Evolutionary conservation across 2,888 invertebrate genomes (phyloP), one percentile per base, ranked within the genome.

Genomic region (Adelognathus sp.): DNA sequence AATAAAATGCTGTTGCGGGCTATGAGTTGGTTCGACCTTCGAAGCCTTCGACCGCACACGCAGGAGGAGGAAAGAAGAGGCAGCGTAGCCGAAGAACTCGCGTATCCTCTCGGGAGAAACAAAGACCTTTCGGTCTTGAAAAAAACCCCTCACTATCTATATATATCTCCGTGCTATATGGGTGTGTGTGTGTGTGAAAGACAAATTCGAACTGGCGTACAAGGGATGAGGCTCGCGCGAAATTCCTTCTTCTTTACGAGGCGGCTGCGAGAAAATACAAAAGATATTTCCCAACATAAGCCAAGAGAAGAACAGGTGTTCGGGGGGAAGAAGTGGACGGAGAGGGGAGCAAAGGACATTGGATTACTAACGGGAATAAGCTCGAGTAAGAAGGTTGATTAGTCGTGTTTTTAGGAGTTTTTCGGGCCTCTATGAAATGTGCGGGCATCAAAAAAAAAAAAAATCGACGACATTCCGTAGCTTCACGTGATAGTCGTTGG

Each of bases 171-270:
- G 9, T 36, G n/a, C n/a, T n/a, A 36, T 36, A 36, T 36, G n/a
- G n/a, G n/a, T 33, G 9, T 41, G 54, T 29, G 54, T 54, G 39
- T 29, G 39, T 27, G 1, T 21, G 50, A 29, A 27, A 39, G n/a
- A n/a, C n/a, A 36, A 54, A 54, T 52, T 54, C 11, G 24, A 46
- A 4, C n/a, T n/a, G 29, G n/a, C n/a, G 4, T 54, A 27, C 29
- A 6, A 29, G 52, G 27, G 14, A 54, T 14, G 27, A 52, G 27
- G 24, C 27, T 27, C 3, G 9, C 44, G 16, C 11, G 21, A 31
- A 33, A 21, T 52, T 71, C 70, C 39, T 60, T 27, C 64, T 66
- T 66, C 56, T 76, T 76, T 64, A 76, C 71, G 60, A 41, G n/a
- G 9, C 56, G 27, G 31, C 16, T 58, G n/a, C n/a, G 16, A 58